These are phyloP conservation scores for Tinamus guttatus DNA, from an alignment of 2,113 vertebrate genomes.

Conservation along the genomic window DNA sequence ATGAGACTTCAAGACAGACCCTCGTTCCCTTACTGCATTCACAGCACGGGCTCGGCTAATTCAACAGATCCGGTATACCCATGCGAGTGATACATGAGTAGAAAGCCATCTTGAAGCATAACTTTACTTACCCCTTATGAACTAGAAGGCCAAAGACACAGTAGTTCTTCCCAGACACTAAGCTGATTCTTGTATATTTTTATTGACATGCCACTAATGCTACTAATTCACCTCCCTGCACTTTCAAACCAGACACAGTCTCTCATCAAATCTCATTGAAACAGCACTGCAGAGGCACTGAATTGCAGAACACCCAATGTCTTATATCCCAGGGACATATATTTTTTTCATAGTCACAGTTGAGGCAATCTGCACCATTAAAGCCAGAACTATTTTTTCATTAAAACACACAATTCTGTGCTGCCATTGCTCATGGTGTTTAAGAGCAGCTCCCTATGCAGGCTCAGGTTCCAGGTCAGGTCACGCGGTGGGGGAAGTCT, in stretches of 20 bases:
- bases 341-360: neutral
- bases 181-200: neutral
- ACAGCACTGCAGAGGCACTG: neutral
- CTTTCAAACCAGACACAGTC: neutral
- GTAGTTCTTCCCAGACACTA: neutral
- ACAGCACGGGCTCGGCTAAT: neutral
- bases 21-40: neutral
- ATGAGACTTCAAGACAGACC: neutral
- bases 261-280: neutral
- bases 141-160: neutral
- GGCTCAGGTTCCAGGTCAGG: neutral
- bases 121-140: neutral
- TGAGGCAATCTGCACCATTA: neutral
- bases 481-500: accelerated
- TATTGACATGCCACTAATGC: neutral
- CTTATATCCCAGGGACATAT: no score
- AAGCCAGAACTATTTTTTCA: neutral
- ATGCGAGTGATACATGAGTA: neutral
- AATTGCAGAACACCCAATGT: accelerated
- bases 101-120: neutral
- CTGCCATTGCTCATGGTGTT: neutral
- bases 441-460: neutral
- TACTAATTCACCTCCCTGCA: neutral
- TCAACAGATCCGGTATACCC: neutral
- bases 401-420: neutral